Evolutionary conservation across 1,140 invertebrate species (phyloP).

Genomic region (Oncopeltus fasciatus): DNA sequence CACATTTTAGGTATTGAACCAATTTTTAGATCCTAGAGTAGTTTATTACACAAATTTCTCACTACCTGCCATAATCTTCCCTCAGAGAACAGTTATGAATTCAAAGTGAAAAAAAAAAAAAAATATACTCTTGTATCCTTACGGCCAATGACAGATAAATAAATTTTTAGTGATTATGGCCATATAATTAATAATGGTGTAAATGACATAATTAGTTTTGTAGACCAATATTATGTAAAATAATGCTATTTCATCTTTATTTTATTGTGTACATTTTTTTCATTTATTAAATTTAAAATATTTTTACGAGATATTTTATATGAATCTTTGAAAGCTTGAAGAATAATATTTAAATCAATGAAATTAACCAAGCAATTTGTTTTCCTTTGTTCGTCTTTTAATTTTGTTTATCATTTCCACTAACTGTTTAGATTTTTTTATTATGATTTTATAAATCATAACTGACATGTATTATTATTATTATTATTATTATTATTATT

Average conservation of each 20-base stretch:
- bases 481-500: too few species aligned
- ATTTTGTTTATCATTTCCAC: too few species aligned
- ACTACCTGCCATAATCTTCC: slow-evolving; percentile 8
- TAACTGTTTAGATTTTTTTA: too few species aligned
- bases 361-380: too few species aligned
- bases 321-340: slow-evolving; percentile 1
- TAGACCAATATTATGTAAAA: not conserved
- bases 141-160: not conserved
- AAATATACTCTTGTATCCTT: not conserved
- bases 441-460: too few species aligned
- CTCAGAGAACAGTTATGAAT: slow-evolving; percentile 5
- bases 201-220: slow-evolving; percentile 6
- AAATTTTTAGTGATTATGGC: slow-evolving; percentile 3
- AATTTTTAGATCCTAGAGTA: slow-evolving; percentile 6
- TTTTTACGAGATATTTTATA: not conserved
- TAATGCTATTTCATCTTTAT: not conserved
- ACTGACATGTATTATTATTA: too few species aligned
- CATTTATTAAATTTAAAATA: not conserved
- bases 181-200: not conserved
- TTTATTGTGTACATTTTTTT: not conserved
- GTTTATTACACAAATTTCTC: not conserved
- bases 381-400: too few species aligned
- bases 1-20: slow-evolving; percentile 12
- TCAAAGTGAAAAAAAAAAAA: too few species aligned
- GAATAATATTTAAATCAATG: not conserved